These are phyloP conservation scores for Limnothrissa miodon DNA, from an alignment of 2,113 vertebrate species.

Conservation along the genomic window DNA sequence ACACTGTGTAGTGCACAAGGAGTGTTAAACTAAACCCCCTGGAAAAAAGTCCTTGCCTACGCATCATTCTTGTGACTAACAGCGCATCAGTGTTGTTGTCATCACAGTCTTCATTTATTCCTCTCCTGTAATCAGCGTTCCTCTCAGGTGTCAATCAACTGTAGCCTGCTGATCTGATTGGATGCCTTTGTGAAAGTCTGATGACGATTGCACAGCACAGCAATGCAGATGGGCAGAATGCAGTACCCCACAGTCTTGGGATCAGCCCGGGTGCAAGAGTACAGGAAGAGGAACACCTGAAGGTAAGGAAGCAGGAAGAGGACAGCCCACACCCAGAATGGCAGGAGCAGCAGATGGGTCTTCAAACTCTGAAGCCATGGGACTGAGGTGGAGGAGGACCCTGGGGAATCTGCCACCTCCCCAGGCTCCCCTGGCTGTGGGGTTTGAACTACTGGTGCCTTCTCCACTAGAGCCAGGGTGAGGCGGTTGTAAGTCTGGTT, in stretches of 20 bases:
- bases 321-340: constrained; percentile 88
- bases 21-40: constrained; percentile 13
- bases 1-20: background rate
- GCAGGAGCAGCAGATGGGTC: constrained; percentile 80
- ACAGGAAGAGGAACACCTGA: constrained; percentile 95
- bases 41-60: background rate
- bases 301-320: constrained; percentile 92
- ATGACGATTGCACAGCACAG: constrained; percentile 88
- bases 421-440: constrained; percentile 67
- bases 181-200: constrained; percentile 82
- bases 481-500: constrained; percentile 86
- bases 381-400: constrained; percentile 42
- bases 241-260: constrained; percentile 93
- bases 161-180: constrained; percentile 86
- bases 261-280: constrained; percentile 94
- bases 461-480: constrained; percentile 83
- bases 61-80: background rate
- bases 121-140: background rate
- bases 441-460: constrained; percentile 70
- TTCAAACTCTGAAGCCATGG: constrained; percentile 68
- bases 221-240: constrained; percentile 91
- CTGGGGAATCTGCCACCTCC: background rate
- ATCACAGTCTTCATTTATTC: background rate
- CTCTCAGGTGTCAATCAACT: constrained; percentile 86
- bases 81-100: background rate